These are phyloP conservation scores for Meiosimyza decipiens DNA, from an alignment of 2,888 invertebrate species.

Conservation along the genomic window DNA sequence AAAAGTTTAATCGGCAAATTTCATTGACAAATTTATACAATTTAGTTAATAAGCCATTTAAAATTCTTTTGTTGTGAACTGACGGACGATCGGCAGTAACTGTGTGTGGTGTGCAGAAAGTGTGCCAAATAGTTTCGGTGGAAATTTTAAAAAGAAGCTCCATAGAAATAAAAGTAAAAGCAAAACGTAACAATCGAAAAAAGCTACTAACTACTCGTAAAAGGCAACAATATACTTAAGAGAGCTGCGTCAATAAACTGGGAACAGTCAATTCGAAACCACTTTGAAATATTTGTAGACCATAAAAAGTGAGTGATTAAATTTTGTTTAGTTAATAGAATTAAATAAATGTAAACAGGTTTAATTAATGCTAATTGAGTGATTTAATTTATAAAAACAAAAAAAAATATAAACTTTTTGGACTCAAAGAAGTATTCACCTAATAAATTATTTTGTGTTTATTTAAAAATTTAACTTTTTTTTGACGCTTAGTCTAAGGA, in stretches of 20 bases:
- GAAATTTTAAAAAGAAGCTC: background rate
- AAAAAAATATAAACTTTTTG: too few relatives aligned
- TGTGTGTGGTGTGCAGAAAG: background rate
- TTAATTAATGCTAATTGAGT: conserved; percentile 4
- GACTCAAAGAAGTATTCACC: too few relatives aligned
- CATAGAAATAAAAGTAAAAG: too few relatives aligned
- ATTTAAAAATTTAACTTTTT: too few relatives aligned
- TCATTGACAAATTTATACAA: conserved; percentile 8
- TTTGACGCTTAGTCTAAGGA: too few relatives aligned
- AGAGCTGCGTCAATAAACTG: too few relatives aligned
- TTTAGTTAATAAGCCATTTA: conserved; percentile 6
- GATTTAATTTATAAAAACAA: too few relatives aligned
- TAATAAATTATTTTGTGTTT: too few relatives aligned
- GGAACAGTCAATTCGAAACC: background rate
- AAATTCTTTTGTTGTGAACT: background rate
- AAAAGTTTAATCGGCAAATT: background rate
- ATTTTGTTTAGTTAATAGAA: background rate
- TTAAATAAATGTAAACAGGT: background rate
- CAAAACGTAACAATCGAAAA: too few relatives aligned
- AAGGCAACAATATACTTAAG: too few relatives aligned
- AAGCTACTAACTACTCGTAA: too few relatives aligned
- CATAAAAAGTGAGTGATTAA: background rate
- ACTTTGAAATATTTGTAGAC: background rate
- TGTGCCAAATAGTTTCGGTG: conserved; percentile 1
- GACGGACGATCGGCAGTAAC: background rate